Conservation (phyloP, 2,797 vertebrate genomes). For the Takifugu rubripes region DNA sequence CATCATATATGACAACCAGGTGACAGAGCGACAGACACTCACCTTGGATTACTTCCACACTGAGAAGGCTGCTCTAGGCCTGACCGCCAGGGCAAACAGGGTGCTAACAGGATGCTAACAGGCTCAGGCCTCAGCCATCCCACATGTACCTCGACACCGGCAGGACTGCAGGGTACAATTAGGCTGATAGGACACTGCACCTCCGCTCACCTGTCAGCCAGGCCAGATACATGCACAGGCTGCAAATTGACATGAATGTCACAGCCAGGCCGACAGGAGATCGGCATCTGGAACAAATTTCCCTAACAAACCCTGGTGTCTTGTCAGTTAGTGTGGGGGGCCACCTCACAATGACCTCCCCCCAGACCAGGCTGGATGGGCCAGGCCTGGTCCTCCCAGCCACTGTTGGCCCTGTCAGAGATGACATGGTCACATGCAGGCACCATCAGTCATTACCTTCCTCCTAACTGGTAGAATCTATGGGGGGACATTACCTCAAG, state of each 20-base stretch:
- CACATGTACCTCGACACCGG: conserved; percentile 61
- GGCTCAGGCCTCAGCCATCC: conserved; percentile 54
- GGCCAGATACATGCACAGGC: conserved; percentile 58
- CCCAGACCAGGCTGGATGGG: conserved; percentile 51
- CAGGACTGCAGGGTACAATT: conserved; percentile 81
- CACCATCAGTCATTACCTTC: conserved; percentile 74
- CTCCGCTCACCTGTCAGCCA: conserved; percentile 77
- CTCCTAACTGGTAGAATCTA: conserved; percentile 72
- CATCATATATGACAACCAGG: conserved; percentile 65
- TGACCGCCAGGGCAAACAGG: conserved; percentile 62
- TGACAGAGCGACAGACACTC: conserved; percentile 68
- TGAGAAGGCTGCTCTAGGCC: conserved; percentile 63
- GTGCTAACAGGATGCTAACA: conserved; percentile 46
- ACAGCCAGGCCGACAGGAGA: conserved; percentile 72
- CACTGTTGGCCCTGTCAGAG: conserved; percentile 59
- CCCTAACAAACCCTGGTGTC: conserved; percentile 77
- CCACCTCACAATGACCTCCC: conserved; percentile 67
- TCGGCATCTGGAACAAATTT: conserved; percentile 74
- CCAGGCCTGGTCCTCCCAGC: conserved; percentile 6
- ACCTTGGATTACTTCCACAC: conserved; percentile 67
- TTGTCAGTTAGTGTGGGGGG: conserved; percentile 71
- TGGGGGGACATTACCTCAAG: conserved; percentile 70
- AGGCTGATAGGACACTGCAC: conserved; percentile 70
- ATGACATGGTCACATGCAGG: conserved; percentile 64
- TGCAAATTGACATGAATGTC: conserved; percentile 74